Evolutionary conservation across 2,888 invertebrate species (phyloP), one percentile per base, ranked within the genome.

Genomic region (Amblyteles armatorius): DNA sequence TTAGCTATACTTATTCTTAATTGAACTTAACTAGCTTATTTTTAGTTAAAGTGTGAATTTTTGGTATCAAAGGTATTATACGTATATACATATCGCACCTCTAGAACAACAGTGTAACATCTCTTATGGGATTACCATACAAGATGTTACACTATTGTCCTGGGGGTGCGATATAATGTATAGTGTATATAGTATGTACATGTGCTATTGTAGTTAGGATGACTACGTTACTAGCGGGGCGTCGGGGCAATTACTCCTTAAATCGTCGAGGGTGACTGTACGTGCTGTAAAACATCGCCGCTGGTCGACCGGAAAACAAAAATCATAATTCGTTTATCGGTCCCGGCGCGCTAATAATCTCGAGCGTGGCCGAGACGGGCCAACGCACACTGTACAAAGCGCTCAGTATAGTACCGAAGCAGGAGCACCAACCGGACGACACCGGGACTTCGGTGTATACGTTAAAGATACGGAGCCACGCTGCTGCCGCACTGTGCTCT

Each of bases 241-340:
- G 4, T 44, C 44, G 3, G 13, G 13, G 13, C 44, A 13, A 44
- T n/a, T 57, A 29, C 13, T 67, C 26, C 55, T 40, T 29, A 55
- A 78, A 78, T 69, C 68, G 57, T 68, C 68, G 68, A 68, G 57
- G 68, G 26, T n/a, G 22, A 60, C 40, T 72, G 36, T 52, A 33
- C 33, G 22, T 33, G 3, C 13, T 33, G 57, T 16, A 48, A 44
- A 11, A 2, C 5, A 71, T n/a, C 40, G 60, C 48, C 19, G 33
- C 13, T 63, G 60, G 65, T 33, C 69, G 55, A 71, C 73, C 81
- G 82, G 84, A 84, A 74, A 82, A 79, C 13, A 84, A 84, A 82
- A 84, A 84, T 82, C 74, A 84, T 84, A 84, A 84, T 76, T 29
- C 65, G 79, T 76, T 82, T 74, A 71, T 82, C 65, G 69, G 74